Conservation (phyloP, 2,113 vertebrate species). For the Telmatochromis sp. region DNA sequence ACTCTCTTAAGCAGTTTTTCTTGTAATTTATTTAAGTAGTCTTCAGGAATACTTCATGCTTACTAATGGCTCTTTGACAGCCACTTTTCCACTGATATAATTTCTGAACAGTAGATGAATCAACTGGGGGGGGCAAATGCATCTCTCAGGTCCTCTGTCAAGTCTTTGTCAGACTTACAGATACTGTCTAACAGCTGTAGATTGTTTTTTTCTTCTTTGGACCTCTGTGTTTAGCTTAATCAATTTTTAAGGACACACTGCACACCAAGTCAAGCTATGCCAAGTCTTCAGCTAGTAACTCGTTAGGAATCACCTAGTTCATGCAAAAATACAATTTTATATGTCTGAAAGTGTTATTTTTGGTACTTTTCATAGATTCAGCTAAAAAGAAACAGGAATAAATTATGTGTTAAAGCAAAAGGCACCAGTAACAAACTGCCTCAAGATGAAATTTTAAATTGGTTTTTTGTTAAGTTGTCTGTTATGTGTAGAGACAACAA, state of each 20-base stretch:
- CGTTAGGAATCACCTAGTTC: neutral
- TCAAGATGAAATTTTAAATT: neutral
- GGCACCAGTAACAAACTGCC: neutral
- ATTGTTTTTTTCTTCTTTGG: neutral
- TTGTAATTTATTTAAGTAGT: neutral
- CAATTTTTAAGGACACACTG: neutral
- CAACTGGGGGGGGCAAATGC: neutral
- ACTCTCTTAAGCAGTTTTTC: neutral
- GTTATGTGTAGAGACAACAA: neutral
- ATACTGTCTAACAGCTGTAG: neutral
- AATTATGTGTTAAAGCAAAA: neutral
- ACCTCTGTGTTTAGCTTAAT: neutral
- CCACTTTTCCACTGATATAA: neutral
- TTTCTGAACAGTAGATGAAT: neutral
- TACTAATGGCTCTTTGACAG: neutral
- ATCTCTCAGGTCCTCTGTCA: neutral
- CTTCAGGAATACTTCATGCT: neutral
- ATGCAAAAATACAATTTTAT: neutral
- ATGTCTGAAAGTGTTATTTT: neutral
- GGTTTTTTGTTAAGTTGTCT: neutral
- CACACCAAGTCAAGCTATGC: neutral
- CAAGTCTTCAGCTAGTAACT: neutral
- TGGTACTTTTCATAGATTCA: neutral
- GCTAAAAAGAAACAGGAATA: neutral
- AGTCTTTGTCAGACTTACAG: neutral